Evolutionary conservation across 2,113 vertebrate genomes (phyloP), one percentile per base, ranked within the genome.

Genomic region (Oryzias melastigma): DNA sequence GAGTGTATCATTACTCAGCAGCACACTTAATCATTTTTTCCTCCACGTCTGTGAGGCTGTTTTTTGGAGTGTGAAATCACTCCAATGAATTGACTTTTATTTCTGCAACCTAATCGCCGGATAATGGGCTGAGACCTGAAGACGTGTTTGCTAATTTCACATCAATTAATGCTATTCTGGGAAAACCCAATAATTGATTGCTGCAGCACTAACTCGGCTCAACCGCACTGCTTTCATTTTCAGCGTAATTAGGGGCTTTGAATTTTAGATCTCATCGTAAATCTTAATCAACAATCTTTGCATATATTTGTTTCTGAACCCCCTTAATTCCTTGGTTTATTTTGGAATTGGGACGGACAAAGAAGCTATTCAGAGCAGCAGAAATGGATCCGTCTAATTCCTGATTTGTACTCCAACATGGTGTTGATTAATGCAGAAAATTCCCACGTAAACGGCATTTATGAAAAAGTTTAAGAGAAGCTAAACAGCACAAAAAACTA

Each of bases 121-220:
- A 87, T 87, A 87, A 88, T 83, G 85, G 75, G 71, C 82, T 81
- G 67, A 69, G 76, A 84, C 79, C 81, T 69, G 60, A 69, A 85
- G 80, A 82, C 80, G 52, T 65, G 65, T 77, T 82, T 78, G 77
- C 79, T 88, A 73, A 85, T 85, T 85, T 85, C 76, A 82, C 79
- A 84, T 91, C 73, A 89, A 84, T 90, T 86, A 89, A 82, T 82
- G 73, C 52, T 62, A 78, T 83, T 88, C 78, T 75, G 73, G 75
- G 80, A 79, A 65, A 87, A 76, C 50, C 62, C 68, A 71, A 65
- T 79, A 83, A 81, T 78, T 82, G 75, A 90, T 87, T 82, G 77
- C 68, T 75, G 68, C 83, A 75, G 66, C 70, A 67, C 59, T 56
- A 71, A 73, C 70, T 70, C 63, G 71, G 65, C 50, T 59, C 63